Evolutionary conservation across 2,113 vertebrate genomes (phyloP), one percentile per base, ranked within the genome.

Genomic region (Antigone vipio): DNA sequence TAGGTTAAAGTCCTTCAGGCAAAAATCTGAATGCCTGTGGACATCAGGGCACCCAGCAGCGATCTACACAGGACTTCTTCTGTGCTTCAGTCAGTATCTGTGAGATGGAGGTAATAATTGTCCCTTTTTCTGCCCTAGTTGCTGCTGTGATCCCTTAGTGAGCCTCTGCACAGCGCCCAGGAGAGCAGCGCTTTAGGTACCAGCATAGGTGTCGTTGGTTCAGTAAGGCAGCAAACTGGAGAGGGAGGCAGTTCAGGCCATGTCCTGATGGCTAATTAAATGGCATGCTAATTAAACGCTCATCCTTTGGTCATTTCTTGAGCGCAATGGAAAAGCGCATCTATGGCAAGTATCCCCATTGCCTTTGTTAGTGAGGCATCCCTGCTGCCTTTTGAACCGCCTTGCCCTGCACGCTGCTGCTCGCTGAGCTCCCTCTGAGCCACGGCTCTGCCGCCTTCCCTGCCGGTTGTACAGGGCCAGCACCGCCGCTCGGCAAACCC

Each of bases 401-500:
- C 71, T 40, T 11, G 6, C 27, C 30, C 44, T 47, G 53, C 62
- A 21, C 21, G 0, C 34, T 30, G 8, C 35, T 11, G 44, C 30
- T 47, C 17, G 52, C 58, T 5, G 20, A 16, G 32, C 49, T 50
- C n/a, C 42, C 19, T 50, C 13, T 3, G 27, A 38, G 24, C 20
- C 1, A 0, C 32, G 42, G 22, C 12, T 38, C 42, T 12, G 47
- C 38, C 9, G 30, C 56, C 11, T 26, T 49, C 42, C 75, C 34
- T 21, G 18, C 8, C 11, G 3, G 30, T 5, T 29, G 20, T 29
- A 9, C 38, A 2, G 0, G 9, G 20, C 23, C 34, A 32, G 2
- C 29, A 7, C 38, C 5, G 1, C 42, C 5, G 16, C 35, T 44
- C 5, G 1, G 45, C 60, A 35, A 62, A 44, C 9, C 35, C 18